These are phyloP conservation scores for Caenorhabditis sp. DNA, from an alignment of 2,888 invertebrate species.

Conservation along the genomic window DNA sequence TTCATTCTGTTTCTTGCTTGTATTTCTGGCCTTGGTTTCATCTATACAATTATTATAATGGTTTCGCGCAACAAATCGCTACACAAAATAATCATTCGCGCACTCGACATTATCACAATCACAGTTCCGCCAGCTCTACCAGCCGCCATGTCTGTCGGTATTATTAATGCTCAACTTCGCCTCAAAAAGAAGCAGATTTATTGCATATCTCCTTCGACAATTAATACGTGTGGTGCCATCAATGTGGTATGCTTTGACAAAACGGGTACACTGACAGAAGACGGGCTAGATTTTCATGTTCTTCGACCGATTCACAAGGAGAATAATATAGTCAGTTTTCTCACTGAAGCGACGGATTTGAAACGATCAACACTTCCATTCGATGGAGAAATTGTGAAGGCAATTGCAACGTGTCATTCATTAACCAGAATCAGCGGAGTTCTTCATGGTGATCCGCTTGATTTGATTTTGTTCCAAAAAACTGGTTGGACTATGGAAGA, in stretches of 20 bases:
- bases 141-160: conserved; percentile 76
- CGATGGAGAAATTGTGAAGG: conserved; percentile 61
- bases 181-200: conserved; percentile 73
- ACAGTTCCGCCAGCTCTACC: conserved; percentile 91
- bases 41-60: conserved; percentile 86
- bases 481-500: conserved; percentile 72
- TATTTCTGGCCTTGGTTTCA: conserved; percentile 50
- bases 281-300: conserved; percentile 69
- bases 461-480: conserved; percentile 75
- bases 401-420: conserved; percentile 66
- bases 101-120: conserved; percentile 88
- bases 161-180: conserved; percentile 73
- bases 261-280: conserved; percentile 72
- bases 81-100: conserved; percentile 78
- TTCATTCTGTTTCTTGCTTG: conserved; percentile 46
- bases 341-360: conserved; percentile 57
- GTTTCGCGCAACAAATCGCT: conserved; percentile 72
- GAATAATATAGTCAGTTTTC: conserved; percentile 7
- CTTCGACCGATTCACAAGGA: conserved; percentile 32
- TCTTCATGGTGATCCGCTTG: conserved; percentile 70
- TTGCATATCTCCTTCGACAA: conserved; percentile 74
- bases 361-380: conserved; percentile 50
- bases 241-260: conserved; percentile 74
- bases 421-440: conserved; percentile 80
- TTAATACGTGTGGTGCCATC: conserved; percentile 74